Conservation (phyloP, 2,888 invertebrate species). For the Julus scandinavius region DNA sequence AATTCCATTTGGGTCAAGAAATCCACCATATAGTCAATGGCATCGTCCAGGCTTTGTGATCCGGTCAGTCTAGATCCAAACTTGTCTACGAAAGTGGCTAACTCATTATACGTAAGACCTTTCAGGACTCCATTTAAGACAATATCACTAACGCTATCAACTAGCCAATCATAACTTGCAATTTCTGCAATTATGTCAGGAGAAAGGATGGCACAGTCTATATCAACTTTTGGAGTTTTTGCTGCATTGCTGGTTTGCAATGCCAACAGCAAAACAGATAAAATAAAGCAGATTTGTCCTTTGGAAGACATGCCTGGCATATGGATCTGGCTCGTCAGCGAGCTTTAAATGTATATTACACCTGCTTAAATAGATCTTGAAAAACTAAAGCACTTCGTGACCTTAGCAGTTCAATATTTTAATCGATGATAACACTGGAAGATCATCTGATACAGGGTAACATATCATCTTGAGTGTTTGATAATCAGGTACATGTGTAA, state of each 20-base stretch:
- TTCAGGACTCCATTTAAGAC: slow-evolving; percentile 50
- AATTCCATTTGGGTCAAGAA: background rate
- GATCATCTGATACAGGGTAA: background rate
- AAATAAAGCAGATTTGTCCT: background rate
- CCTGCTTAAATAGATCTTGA: background rate
- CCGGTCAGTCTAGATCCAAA: slow-evolving; percentile 52
- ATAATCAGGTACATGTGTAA: background rate
- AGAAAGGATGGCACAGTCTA: slow-evolving; percentile 47
- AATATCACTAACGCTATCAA: background rate
- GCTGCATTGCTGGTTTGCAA: background rate
- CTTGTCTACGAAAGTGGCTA: slow-evolving; percentile 50
- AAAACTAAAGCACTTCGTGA: background rate
- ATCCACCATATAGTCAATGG: slow-evolving; percentile 53
- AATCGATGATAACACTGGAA: background rate
- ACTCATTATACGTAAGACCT: slow-evolving; percentile 39
- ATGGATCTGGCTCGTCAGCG: background rate
- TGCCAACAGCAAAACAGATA: background rate
- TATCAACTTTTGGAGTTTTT: background rate
- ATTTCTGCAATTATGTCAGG: slow-evolving; percentile 47
- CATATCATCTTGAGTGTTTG: background rate
- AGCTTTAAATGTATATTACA: background rate
- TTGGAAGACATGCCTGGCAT: background rate
- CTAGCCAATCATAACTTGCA: slow-evolving; percentile 47
- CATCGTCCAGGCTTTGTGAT: slow-evolving; percentile 52
- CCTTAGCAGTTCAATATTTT: background rate